phyloP scores from a whole-genome alignment of 2,113 vertebrate genomes.

The Eclectus roratus region DNA sequence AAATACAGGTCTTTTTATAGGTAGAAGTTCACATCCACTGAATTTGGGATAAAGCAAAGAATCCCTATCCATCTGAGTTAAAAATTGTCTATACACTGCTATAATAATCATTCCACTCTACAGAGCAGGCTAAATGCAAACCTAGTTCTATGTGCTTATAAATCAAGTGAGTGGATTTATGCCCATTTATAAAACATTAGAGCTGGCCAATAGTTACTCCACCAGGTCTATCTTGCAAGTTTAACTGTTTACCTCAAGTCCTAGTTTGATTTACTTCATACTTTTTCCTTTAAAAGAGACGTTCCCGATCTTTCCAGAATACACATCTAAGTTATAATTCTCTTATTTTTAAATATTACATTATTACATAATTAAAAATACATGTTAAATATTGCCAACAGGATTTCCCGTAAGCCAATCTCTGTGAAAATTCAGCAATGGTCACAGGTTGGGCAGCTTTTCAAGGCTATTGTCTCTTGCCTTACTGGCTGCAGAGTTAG shows the following conservation, averaged over 20 bases:
- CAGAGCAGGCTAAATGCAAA: not conserved
- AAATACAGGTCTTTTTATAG: not conserved
- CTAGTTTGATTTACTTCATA: not conserved
- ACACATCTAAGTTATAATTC: not conserved
- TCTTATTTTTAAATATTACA: not conserved
- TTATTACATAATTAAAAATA: not conserved
- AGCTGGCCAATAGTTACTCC: not conserved
- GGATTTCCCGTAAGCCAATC: not conserved
- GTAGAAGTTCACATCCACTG: not conserved
- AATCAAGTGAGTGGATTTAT: not conserved
- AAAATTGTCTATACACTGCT: not conserved
- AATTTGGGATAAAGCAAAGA: not conserved
- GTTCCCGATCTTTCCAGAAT: not conserved
- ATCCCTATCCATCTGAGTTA: not conserved
- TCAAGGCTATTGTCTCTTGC: not conserved
- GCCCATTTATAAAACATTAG: not conserved
- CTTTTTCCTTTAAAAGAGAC: not conserved
- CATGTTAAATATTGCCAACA: not conserved
- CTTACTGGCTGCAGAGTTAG: not conserved
- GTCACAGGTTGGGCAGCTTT: not conserved
- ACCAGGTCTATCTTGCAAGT: not conserved
- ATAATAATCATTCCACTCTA: not conserved
- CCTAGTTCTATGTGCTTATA: not conserved
- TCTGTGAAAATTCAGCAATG: not conserved
- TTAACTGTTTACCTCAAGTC: not conserved